Base-by-base conservation (phyloP, 2,797 vertebrate species). In the Sebastes taczanowskii region DNA sequence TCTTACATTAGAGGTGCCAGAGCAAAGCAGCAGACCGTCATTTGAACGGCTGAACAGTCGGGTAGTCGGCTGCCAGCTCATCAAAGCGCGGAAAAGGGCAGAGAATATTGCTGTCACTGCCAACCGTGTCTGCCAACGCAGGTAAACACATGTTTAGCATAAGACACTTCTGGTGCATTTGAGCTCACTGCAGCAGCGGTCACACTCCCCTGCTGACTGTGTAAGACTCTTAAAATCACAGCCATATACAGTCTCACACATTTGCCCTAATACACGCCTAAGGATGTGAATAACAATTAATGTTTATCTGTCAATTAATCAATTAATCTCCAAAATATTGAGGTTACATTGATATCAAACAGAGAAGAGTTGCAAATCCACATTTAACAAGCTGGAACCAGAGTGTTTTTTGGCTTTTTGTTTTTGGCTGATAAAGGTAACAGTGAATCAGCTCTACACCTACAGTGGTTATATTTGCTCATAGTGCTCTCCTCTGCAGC, bases 121-220 rank as follows among this genome's bases (percentile, higher is more conserved):
- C 88, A 88, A 38, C 34, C 32, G 13, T 29, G 63, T 62, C 81
- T 89, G 88, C 86, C 86, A 85, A 66, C 38, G 46, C 84, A 87
- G 89, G 88, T 91, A 86, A 90, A 81, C 86, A 82, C 87, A 87
- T 89, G 89, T 88, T 92, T 85, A 86, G 71, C 83, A 87, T 53
- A 66, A 84, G 68, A 86, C 82, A 74, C 69, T 56, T 63, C 61
- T 76, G 85, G 64, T 85, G 81, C 77, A 55, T 81, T 68, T 22
- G 64, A 83, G 81, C 81, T 89, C 74, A 52, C 70, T 63, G 56
- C 70, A 53, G 38, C 72, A 71, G 35, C 46, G 11, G 52, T n/a
- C 27, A 20, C 29, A 6, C 69, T 86, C 70, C 59, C 64, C 52
- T 23, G 9, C 25, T n/a, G 32, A 56, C 80, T 74, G 75, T 66